A percentile compares a stretch with the other conserved stretches of the same genome.
Conservation (phyloP, 2,888 invertebrate species). For the Gerosis bhagava region DNA sequence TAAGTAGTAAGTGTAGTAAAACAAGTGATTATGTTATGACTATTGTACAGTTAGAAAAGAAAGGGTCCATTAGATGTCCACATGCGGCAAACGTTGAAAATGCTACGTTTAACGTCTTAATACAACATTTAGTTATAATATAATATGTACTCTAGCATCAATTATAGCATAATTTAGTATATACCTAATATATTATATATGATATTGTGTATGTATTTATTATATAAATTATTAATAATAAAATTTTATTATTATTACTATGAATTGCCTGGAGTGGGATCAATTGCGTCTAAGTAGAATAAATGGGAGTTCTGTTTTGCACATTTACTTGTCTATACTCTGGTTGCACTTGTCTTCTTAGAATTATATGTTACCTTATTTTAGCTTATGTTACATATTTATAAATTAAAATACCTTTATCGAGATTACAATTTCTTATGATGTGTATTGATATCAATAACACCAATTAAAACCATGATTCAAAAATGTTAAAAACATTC, state of each 20-base stretch:
- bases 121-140: constrained; percentile 2
- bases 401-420: too few relatives aligned
- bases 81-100: constrained; percentile 5
- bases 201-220: constrained; percentile 5
- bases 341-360: too few relatives aligned
- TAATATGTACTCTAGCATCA: constrained; percentile 17
- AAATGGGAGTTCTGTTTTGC: constrained; percentile 27
- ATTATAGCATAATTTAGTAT: constrained; percentile 6
- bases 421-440: too few relatives aligned
- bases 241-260: constrained; percentile 41
- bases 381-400: too few relatives aligned
- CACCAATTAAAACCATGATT: too few relatives aligned
- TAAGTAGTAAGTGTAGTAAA: too few relatives aligned
- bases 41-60: constrained; percentile 43
- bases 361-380: too few relatives aligned
- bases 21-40: constrained; percentile 32
- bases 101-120: constrained; percentile 11
- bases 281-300: constrained; percentile 76
- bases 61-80: constrained; percentile 75
- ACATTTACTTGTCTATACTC: too few relatives aligned
- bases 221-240: too few relatives aligned
- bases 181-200: constrained; percentile 9
- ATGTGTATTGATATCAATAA: too few relatives aligned
- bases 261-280: constrained; percentile 77
- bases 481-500: too few relatives aligned